Percentiles rank a stretch among this genome's conserved stretches.
These are phyloP conservation scores for Phoebastria nigripes DNA, from an alignment of 2,797 vertebrate species.

Conservation along the genomic window DNA sequence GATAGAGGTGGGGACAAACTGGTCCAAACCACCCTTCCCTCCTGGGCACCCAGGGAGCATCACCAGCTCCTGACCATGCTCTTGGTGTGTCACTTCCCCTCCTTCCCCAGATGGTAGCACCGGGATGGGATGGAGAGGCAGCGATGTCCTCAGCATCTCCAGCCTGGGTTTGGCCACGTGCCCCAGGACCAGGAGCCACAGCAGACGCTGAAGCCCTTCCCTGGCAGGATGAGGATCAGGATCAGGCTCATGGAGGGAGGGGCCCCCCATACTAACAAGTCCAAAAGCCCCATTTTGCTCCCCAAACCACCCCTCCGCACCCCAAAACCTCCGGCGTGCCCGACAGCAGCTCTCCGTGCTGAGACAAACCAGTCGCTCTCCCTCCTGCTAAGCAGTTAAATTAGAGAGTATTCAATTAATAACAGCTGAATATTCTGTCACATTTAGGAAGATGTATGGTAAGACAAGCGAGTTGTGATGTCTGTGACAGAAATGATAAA, in stretches of 20 bases:
- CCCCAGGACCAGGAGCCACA: neutral
- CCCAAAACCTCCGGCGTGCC: neutral
- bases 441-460: constrained; percentile 97
- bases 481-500: constrained; percentile 95
- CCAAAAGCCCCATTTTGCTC: neutral
- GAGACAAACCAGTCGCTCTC: constrained; percentile 76
- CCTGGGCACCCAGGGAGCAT: neutral
- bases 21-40: neutral
- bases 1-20: neutral
- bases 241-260: neutral
- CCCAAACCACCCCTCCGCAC: neutral
- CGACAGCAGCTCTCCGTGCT: constrained; percentile 50
- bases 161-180: neutral
- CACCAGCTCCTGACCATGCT: neutral
- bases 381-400: constrained; percentile 85
- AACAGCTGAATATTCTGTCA: constrained; percentile 96
- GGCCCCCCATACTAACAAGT: neutral
- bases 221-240: neutral
- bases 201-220: neutral
- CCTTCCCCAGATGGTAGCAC: fast-evolving
- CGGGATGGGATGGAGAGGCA: neutral
- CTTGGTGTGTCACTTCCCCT: neutral
- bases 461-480: constrained; percentile 93
- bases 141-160: neutral
- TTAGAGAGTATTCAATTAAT: constrained; percentile 98